phyloP scores from a whole-genome alignment of 1,140 invertebrate genomes.

The Drosophila kohkoa region DNA sequence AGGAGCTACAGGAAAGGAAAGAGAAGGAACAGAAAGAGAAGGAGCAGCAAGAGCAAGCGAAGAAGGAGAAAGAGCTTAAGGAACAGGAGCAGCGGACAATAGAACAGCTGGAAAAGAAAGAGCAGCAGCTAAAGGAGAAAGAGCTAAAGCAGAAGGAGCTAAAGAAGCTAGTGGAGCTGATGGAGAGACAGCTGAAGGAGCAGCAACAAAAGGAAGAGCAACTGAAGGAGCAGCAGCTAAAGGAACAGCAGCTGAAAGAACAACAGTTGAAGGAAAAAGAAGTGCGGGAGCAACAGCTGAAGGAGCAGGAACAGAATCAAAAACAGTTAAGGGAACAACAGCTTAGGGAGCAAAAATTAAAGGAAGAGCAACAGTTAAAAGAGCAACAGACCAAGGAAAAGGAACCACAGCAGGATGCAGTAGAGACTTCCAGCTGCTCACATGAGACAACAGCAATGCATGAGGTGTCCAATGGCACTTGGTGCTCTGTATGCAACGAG shows the following conservation, averaged over 20 bases:
- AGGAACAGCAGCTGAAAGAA: not conserved
- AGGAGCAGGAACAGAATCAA: not conserved
- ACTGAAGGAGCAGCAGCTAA: not conserved
- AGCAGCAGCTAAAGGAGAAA: not conserved
- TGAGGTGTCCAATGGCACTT: slow-evolving; percentile 19
- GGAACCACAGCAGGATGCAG: slow-evolving; percentile 22
- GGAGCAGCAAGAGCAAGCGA: not conserved
- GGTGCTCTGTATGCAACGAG: slow-evolving; percentile 64
- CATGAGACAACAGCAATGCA: slow-evolving; percentile 9
- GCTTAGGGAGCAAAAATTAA: not conserved
- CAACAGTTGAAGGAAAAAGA: not conserved
- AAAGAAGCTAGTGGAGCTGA: too few species aligned
- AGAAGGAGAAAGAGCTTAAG: not conserved
- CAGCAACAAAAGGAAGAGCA: slow-evolving; percentile 21
- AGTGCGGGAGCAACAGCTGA: not conserved
- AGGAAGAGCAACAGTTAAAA: not conserved
- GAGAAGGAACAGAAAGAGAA: not conserved
- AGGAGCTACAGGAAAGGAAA: not conserved
- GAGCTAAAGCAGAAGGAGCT: not conserved
- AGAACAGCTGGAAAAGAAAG: not conserved
- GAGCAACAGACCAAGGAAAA: slow-evolving; percentile 9
- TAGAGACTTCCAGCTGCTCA: not conserved
- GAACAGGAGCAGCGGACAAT: not conserved
- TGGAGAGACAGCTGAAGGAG: not conserved
- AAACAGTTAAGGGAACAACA: not conserved